Evolutionary conservation across 2,888 invertebrate genomes (phyloP).

Genomic region (Drosophila melanosoma): DNA sequence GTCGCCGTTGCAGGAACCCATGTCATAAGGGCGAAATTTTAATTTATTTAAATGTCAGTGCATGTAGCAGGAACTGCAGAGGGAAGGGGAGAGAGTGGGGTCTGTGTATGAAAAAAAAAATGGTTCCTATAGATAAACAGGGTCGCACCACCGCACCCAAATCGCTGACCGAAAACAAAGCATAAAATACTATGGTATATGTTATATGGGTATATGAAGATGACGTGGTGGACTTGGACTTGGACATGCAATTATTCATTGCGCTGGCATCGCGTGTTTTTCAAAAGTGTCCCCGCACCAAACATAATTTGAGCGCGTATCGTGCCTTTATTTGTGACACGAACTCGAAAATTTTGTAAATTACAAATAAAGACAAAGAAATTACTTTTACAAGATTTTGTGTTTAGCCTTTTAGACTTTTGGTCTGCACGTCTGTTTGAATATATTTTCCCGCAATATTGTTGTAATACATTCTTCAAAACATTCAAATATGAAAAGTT

Average conservation of each 20-base stretch:
- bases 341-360: not conserved
- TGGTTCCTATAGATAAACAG: slow-evolving; percentile 27
- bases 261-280: slow-evolving; percentile 62
- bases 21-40: slow-evolving; percentile 70
- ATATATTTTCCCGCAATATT: not conserved
- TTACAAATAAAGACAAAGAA: not conserved
- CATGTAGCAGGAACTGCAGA: slow-evolving; percentile 11
- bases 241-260: slow-evolving; percentile 74
- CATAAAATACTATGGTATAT: slow-evolving; percentile 19
- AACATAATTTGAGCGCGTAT: not conserved
- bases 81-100: not conserved
- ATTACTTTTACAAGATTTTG: not conserved
- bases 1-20: slow-evolving; percentile 63
- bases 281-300: not conserved
- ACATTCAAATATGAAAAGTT: not conserved
- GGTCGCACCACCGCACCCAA: slow-evolving; percentile 66
- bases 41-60: slow-evolving; percentile 76
- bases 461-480: not conserved
- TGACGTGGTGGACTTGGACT: slow-evolving; percentile 48
- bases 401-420: not conserved
- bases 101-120: not conserved
- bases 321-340: not conserved
- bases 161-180: slow-evolving; percentile 49
- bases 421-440: not conserved
- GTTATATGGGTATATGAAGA: slow-evolving; percentile 25